Conservation (phyloP, 2,797 vertebrate genomes). For the Microctenopoma stevenorrisi region DNA sequence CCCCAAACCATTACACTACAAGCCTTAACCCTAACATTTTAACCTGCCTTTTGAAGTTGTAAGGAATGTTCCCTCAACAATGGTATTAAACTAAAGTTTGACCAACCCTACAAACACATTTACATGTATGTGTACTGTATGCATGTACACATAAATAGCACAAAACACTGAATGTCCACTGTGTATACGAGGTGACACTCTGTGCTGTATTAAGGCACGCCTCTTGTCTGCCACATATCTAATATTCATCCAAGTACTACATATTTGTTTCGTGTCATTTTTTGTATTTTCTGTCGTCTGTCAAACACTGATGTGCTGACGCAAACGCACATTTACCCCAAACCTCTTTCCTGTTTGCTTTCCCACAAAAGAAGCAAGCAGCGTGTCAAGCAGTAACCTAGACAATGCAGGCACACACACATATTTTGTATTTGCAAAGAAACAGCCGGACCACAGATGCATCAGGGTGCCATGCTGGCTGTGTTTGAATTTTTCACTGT, state of each 20-base stretch:
- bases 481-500: constrained; percentile 40
- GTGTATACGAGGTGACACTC: neutral
- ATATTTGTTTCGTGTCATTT: constrained; percentile 15
- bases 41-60: neutral
- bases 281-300: constrained; percentile 12
- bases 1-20: neutral
- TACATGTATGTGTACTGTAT: too few species aligned
- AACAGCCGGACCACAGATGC: constrained; percentile 65
- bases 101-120: neutral
- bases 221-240: constrained; percentile 17
- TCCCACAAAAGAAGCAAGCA: constrained; percentile 25
- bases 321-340: constrained; percentile 10
- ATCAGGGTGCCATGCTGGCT: constrained; percentile 48
- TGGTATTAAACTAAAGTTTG: neutral
- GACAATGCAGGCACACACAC: constrained; percentile 43
- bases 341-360: constrained; percentile 19
- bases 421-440: constrained; percentile 27
- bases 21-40: neutral
- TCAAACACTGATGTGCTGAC: constrained; percentile 8
- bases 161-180: neutral
- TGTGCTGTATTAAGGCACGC: neutral
- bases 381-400: constrained; percentile 43
- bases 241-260: constrained; percentile 3
- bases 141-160: neutral
- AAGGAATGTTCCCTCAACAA: neutral